Percentiles rank a stretch among this genome's conserved stretches.
phyloP scores from a whole-genome alignment of 2,113 vertebrate genomes.

The Ceyx melanurus region DNA sequence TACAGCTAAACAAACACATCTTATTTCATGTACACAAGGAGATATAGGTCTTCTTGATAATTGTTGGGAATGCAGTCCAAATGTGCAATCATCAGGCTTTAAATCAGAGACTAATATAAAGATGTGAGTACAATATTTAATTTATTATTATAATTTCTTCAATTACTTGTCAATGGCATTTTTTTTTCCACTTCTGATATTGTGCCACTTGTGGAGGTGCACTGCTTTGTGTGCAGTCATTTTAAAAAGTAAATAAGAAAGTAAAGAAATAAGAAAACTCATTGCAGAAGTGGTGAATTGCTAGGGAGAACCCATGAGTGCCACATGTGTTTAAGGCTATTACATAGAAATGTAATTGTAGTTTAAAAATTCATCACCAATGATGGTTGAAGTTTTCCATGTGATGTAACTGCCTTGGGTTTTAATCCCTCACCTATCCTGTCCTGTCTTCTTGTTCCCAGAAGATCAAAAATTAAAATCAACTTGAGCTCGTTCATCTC shows the following conservation, averaged over 20 bases:
- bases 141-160: conserved; percentile 9
- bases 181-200: neutral
- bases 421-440: neutral
- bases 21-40: conserved; percentile 26
- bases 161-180: neutral
- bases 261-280: conserved; percentile 12
- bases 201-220: neutral
- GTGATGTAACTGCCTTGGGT: neutral
- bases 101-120: conserved; percentile 52
- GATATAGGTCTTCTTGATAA: neutral
- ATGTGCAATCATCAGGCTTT: conserved; percentile 47
- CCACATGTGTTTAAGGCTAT: neutral
- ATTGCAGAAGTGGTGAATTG: neutral
- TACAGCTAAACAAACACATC: conserved; percentile 59
- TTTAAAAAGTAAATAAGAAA: conserved; percentile 28
- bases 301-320: neutral
- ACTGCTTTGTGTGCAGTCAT: neutral
- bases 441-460: neutral
- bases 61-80: conserved; percentile 25
- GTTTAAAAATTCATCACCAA: neutral
- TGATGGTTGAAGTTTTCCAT: neutral
- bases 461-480: neutral
- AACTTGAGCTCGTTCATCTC: neutral
- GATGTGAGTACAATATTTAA: neutral
- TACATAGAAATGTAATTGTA: neutral